Evolutionary conservation across 2,888 invertebrate genomes (phyloP).

Genomic region (Carabus problematicus): DNA sequence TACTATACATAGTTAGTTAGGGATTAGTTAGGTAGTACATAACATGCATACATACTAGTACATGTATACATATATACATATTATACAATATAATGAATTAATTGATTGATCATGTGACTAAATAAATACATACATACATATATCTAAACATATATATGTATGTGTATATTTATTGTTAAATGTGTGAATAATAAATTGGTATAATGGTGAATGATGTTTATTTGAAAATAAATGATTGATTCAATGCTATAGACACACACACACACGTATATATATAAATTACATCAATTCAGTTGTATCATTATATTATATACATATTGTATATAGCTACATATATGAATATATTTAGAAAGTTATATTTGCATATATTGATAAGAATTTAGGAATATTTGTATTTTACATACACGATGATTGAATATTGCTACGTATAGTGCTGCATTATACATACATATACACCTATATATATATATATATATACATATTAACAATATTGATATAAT

Average conservation of each 20-base stretch:
- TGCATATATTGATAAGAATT: slow-evolving; percentile 45
- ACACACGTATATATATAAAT: neutral
- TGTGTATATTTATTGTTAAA: slow-evolving; percentile 13
- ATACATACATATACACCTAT: too few relatives aligned
- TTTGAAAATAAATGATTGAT: slow-evolving; percentile 7
- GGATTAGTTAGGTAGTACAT: too few relatives aligned
- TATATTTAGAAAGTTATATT: slow-evolving; percentile 42
- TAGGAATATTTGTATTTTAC: slow-evolving; percentile 49
- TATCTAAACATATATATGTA: slow-evolving; percentile 28
- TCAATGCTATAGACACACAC: slow-evolving; percentile 6
- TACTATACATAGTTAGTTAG: too few relatives aligned
- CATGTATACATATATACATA: slow-evolving; percentile 43
- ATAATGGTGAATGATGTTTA: too few relatives aligned
- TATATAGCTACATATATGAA: slow-evolving; percentile 19
- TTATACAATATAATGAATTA: slow-evolving; percentile 25
- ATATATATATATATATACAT: too few relatives aligned
- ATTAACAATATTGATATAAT: too few relatives aligned
- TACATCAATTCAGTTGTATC: slow-evolving; percentile 38
- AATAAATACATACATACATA: slow-evolving; percentile 31
- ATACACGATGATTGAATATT: slow-evolving; percentile 46
- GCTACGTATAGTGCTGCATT: slow-evolving; percentile 29
- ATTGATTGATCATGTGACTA: slow-evolving; percentile 18
- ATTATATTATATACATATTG: slow-evolving; percentile 31
- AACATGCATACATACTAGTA: too few relatives aligned
- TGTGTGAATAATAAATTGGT: too few relatives aligned